Evolutionary conservation across 2,888 invertebrate species (phyloP).

Genomic region (Herminia tarsipennalis): DNA sequence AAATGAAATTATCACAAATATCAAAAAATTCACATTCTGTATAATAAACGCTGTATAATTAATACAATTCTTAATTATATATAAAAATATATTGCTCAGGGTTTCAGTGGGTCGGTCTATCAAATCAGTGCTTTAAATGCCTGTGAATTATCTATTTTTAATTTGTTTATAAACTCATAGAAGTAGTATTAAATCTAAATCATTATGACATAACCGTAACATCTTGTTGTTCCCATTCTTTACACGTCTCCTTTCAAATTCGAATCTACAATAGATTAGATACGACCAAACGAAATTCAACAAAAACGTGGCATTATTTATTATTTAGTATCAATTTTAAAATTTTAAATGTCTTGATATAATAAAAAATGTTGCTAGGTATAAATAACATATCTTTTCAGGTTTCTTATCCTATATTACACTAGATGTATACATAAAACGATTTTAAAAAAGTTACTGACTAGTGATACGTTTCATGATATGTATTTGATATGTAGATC

Average conservation of each 20-base stretch:
- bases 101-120: slow-evolving; percentile 80
- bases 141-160: slow-evolving; percentile 48
- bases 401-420: slow-evolving; percentile 59
- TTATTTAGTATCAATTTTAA: slow-evolving; percentile 20
- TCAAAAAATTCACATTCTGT: slow-evolving; percentile 73
- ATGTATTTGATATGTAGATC: slow-evolving; percentile 66
- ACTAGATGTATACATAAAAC: slow-evolving; percentile 80
- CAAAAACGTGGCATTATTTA: too few species aligned
- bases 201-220: slow-evolving; percentile 25
- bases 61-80: slow-evolving; percentile 80
- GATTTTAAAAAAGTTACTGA: slow-evolving; percentile 74
- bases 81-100: slow-evolving; percentile 85
- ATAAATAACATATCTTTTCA: slow-evolving; percentile 61
- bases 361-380: slow-evolving; percentile 42
- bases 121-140: slow-evolving; percentile 75
- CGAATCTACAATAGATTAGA: slow-evolving; percentile 17
- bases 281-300: slow-evolving; percentile 17
- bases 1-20: slow-evolving; percentile 75
- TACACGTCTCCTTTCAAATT: slow-evolving; percentile 27
- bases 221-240: slow-evolving; percentile 48
- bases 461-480: slow-evolving; percentile 76
- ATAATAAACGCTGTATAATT: slow-evolving; percentile 77
- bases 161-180: slow-evolving; percentile 30
- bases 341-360: slow-evolving; percentile 25
- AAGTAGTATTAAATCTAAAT: slow-evolving; percentile 46